Evolutionary conservation across 2,797 vertebrate genomes (phyloP).

Genomic region (Orientallactaga sibirica): DNA sequence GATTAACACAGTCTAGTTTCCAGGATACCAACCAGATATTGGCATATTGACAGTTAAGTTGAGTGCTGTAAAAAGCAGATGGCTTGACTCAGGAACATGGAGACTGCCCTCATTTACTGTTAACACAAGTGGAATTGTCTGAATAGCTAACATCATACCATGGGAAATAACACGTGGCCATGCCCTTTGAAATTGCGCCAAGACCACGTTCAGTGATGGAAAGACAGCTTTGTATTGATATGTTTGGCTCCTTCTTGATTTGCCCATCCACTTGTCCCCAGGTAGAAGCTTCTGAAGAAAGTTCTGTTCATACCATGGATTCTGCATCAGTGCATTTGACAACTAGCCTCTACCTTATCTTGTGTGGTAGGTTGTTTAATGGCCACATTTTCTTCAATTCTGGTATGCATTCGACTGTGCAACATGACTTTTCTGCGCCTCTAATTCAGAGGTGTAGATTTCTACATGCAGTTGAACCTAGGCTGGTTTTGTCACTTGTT

Average conservation of each 20-base stretch:
- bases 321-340: not conserved
- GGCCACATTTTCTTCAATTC: not conserved
- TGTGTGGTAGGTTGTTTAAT: not conserved
- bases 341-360: not conserved
- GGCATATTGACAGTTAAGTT: not conserved
- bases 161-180: not conserved
- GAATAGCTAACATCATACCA: not conserved
- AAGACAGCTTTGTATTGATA: not conserved
- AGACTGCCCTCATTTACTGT: not conserved
- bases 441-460: not conserved
- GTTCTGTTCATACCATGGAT: not conserved
- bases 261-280: not conserved
- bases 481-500: not conserved
- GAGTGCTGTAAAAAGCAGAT: slow-evolving; percentile 6
- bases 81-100: not conserved
- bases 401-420: not conserved
- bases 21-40: slow-evolving; percentile 30
- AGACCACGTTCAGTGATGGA: not conserved
- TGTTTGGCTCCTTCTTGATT: not conserved
- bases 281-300: not conserved
- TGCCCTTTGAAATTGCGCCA: not conserved
- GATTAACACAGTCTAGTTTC: slow-evolving; percentile 16
- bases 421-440: not conserved
- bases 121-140: not conserved
- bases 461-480: not conserved